phyloP scores from a whole-genome alignment of 1,140 invertebrate genomes.

The Sarcophaga peregrina region DNA sequence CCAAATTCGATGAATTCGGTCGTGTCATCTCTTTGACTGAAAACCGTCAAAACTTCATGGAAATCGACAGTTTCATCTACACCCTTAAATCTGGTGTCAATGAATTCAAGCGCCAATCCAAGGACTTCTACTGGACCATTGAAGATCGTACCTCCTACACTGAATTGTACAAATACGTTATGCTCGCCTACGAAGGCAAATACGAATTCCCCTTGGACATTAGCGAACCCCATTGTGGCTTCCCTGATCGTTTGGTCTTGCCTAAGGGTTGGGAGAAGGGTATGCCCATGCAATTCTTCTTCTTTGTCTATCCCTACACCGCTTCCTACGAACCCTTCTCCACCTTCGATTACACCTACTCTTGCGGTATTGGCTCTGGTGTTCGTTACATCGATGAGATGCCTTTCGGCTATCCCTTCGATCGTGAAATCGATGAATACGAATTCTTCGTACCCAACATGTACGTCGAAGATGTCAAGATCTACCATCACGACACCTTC shows the following conservation, averaged over 20 bases:
- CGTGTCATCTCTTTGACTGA: too few relatives aligned
- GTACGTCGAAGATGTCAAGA: slow-evolving; percentile 70
- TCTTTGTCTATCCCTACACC: slow-evolving; percentile 66
- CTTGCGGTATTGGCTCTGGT: slow-evolving; percentile 57
- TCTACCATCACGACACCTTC: slow-evolving; percentile 69
- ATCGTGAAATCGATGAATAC: slow-evolving; percentile 63
- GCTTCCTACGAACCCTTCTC: slow-evolving; percentile 59
- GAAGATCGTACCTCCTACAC: slow-evolving; percentile 74
- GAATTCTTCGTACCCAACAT: slow-evolving; percentile 70
- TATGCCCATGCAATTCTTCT: slow-evolving; percentile 73
- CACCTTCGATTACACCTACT: slow-evolving; percentile 55
- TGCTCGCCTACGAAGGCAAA: slow-evolving; percentile 67
- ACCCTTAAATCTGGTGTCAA: slow-evolving; percentile 75
- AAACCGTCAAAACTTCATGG: too few relatives aligned
- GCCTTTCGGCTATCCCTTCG: slow-evolving; percentile 67
- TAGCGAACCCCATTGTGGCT: slow-evolving; percentile 69
- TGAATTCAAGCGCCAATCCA: slow-evolving; percentile 74
- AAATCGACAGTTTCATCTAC: slow-evolving; percentile 77
- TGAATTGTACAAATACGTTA: slow-evolving; percentile 71
- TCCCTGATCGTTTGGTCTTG: slow-evolving; percentile 71
- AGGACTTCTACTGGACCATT: slow-evolving; percentile 73
- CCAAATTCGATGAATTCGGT: too few relatives aligned
- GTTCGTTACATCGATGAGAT: slow-evolving; percentile 57
- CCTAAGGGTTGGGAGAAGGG: slow-evolving; percentile 73
- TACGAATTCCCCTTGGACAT: slow-evolving; percentile 68